These are phyloP conservation scores for Meteorus colon DNA, from an alignment of 2,888 invertebrate genomes.

Conservation along the genomic window DNA sequence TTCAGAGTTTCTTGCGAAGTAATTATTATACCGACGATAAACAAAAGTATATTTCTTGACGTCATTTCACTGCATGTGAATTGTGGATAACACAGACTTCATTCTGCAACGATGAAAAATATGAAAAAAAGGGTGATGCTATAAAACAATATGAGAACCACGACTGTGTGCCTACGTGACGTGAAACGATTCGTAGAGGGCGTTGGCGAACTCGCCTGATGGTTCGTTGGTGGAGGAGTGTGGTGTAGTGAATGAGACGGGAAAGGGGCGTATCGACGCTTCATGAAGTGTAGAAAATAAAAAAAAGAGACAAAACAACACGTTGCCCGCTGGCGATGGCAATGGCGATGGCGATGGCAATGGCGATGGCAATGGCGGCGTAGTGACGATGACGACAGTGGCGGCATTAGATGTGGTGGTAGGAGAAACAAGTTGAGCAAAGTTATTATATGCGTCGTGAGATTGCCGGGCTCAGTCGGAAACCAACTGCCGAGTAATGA, in stretches of 20 bases:
- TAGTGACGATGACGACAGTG: not conserved
- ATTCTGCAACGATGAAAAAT: conserved; percentile 11
- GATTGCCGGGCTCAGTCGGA: conserved; percentile 67
- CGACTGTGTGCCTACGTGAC: conserved; percentile 62
- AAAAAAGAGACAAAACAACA: conserved; percentile 29
- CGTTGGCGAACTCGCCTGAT: conserved; percentile 61
- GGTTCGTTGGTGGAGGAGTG: conserved; percentile 31
- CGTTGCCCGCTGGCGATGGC: not conserved
- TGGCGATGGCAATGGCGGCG: not conserved
- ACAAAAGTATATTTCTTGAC: not conserved
- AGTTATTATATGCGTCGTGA: conserved; percentile 55
- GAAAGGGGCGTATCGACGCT: conserved; percentile 28
- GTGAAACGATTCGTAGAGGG: conserved; percentile 57
- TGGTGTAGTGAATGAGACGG: not conserved
- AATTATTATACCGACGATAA: not conserved
- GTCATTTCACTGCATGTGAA: not conserved
- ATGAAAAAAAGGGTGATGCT: not conserved
- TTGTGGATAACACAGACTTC: conserved; percentile 3
- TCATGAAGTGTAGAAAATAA: conserved; percentile 27
- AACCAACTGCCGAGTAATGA: conserved; percentile 72
- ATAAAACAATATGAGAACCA: conserved; percentile 42
- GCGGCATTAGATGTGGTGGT: conserved; percentile 20
- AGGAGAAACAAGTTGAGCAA: conserved; percentile 52
- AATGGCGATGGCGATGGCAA: not conserved
- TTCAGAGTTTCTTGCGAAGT: no score